Percentiles rank a stretch among this genome's conserved stretches.
Evolutionary conservation across 2,113 vertebrate species (phyloP).

Genomic region (Scomber scombrus): DNA sequence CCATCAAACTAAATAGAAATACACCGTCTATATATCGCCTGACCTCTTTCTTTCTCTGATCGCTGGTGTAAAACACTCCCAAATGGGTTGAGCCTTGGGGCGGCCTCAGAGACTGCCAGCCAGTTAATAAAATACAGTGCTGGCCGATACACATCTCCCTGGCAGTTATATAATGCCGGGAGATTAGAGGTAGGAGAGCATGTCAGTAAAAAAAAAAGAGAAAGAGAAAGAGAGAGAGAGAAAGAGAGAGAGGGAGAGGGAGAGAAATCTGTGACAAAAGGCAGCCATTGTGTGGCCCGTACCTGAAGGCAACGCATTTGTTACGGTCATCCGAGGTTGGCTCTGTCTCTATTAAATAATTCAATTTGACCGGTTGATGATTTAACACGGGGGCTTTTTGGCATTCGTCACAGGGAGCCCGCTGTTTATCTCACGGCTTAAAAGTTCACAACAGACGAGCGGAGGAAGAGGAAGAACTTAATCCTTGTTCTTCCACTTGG

Average conservation of each 20-base stretch:
- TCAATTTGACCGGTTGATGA: neutral
- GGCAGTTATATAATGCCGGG: constrained; percentile 27
- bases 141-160: neutral
- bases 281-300: neutral
- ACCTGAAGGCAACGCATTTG: constrained; percentile 16
- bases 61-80: constrained; percentile 6
- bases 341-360: constrained; percentile 10
- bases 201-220: neutral
- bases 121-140: constrained; percentile 23
- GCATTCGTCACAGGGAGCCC: neutral
- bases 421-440: constrained; percentile 5
- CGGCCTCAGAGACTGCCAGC: constrained; percentile 10
- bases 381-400: neutral
- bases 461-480: constrained; percentile 3
- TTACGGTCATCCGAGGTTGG: neutral
- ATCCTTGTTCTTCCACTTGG: constrained; percentile 39
- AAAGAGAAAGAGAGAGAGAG: neutral
- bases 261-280: neutral
- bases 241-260: too few relatives aligned
- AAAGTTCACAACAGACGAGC: constrained; percentile 25
- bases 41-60: neutral
- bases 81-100: constrained; percentile 5
- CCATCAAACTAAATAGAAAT: neutral
- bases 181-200: constrained; percentile 29
- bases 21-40: neutral